A percentile compares a stretch with the other conserved stretches of the same genome.
phyloP scores from a whole-genome alignment of 2,888 invertebrate genomes.

The Andrena camellia region DNA sequence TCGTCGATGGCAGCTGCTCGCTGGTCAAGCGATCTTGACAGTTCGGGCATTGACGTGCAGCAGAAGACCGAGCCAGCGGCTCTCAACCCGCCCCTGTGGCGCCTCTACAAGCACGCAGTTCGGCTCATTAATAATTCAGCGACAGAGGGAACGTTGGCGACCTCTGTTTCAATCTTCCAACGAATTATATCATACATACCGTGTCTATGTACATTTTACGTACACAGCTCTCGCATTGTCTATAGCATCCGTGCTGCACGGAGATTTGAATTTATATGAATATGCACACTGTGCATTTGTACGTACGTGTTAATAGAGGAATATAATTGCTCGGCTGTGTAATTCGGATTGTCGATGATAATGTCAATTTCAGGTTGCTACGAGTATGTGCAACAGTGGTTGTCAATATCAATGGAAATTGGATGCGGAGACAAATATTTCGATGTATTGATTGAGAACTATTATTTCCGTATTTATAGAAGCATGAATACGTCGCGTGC shows the following conservation, averaged over 20 bases:
- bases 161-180: constrained; percentile 17
- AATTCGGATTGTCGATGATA: no score
- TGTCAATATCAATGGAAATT: constrained; percentile 2
- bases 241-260: background rate
- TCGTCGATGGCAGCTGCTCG: constrained; percentile 15
- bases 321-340: no score
- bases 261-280: no score
- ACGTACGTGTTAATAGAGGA: no score
- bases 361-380: constrained; percentile 38
- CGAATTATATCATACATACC: background rate
- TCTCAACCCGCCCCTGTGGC: constrained; percentile 49
- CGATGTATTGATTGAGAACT: constrained; percentile 31
- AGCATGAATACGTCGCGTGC: constrained; percentile 9
- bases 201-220: background rate
- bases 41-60: constrained; percentile 68
- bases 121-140: constrained; percentile 40
- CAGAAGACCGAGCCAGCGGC: constrained; percentile 67
- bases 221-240: background rate
- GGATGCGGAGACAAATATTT: background rate
- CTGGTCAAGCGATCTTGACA: constrained; percentile 53
- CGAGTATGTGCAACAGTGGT: constrained; percentile 4
- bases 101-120: background rate
- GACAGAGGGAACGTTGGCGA: constrained; percentile 10
- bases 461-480: constrained; percentile 19
- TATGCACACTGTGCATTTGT: no score